A percentile compares a stretch with the other conserved stretches of the same genome.
Evolutionary conservation across 2,888 invertebrate species (phyloP).

Genomic region (Diaphora mendica): DNA sequence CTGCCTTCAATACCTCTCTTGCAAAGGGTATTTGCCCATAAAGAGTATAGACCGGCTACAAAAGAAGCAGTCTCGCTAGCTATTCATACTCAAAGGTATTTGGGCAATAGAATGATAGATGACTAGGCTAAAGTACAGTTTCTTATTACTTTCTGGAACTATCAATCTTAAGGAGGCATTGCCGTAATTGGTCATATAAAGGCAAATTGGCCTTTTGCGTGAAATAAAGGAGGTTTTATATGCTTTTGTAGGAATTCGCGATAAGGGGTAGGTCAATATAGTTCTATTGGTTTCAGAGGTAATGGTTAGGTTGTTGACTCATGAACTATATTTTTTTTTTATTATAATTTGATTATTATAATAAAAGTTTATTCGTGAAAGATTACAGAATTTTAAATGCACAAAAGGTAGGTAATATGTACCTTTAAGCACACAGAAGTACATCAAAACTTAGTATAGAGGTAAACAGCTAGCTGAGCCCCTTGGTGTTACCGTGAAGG

Average conservation of each 20-base stretch:
- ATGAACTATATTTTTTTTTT: not conserved
- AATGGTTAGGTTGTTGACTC: not conserved
- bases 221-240: not conserved
- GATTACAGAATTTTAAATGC: too few relatives aligned
- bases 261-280: not conserved
- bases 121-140: constrained; percentile 25
- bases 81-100: constrained; percentile 17
- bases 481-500: too few relatives aligned
- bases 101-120: constrained; percentile 38
- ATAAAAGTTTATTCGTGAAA: not conserved
- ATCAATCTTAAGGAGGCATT: constrained; percentile 32
- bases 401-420: too few relatives aligned
- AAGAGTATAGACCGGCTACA: not conserved
- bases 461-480: too few relatives aligned
- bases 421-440: too few relatives aligned
- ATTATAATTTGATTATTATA: not conserved
- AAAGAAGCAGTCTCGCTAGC: constrained; percentile 18
- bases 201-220: constrained; percentile 18
- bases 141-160: constrained; percentile 29
- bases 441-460: too few relatives aligned
- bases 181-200: constrained; percentile 22
- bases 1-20: not conserved
- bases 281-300: not conserved
- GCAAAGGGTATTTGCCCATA: not conserved
- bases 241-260: not conserved